Conservation (phyloP, 2,888 invertebrate species). For the Lymantria dispar region DNA sequence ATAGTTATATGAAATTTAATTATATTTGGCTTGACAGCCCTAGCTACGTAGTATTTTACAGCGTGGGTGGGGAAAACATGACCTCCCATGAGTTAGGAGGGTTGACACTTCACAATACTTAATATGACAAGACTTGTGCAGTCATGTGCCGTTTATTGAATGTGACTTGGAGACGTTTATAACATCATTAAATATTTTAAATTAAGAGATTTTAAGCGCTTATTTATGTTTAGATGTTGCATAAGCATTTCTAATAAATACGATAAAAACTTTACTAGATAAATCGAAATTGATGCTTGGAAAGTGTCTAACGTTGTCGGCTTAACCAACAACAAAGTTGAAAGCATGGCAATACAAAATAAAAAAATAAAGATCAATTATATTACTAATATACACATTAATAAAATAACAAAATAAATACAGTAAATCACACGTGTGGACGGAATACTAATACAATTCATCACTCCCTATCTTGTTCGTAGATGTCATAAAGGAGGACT, state of each 20-base stretch:
- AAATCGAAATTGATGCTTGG: no score
- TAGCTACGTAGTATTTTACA: conserved; percentile 1
- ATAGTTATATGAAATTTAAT: no score
- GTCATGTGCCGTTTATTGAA: conserved; percentile 5
- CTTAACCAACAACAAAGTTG: no score
- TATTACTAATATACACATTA: no score
- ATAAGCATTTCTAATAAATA: background rate
- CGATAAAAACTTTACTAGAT: background rate
- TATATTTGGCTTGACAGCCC: conserved; percentile 10
- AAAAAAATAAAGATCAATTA: no score
- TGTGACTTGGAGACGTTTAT: conserved; percentile 2
- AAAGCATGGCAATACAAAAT: no score
- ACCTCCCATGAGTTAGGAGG: conserved; percentile 26
- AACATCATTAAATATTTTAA: background rate
- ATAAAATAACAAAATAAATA: no score
- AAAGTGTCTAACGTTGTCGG: no score
- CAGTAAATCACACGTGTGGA: no score
- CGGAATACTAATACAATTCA: no score
- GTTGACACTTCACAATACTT: conserved; percentile 15
- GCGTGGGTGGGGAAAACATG: conserved; percentile 20
- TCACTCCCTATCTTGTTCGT: no score
- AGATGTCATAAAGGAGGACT: no score
- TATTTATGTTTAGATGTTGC: background rate
- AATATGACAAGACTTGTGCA: conserved; percentile 16
- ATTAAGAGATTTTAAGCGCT: background rate